phyloP scores from a whole-genome alignment of 2,113 vertebrate species.

The Lipotes vexillifer region DNA sequence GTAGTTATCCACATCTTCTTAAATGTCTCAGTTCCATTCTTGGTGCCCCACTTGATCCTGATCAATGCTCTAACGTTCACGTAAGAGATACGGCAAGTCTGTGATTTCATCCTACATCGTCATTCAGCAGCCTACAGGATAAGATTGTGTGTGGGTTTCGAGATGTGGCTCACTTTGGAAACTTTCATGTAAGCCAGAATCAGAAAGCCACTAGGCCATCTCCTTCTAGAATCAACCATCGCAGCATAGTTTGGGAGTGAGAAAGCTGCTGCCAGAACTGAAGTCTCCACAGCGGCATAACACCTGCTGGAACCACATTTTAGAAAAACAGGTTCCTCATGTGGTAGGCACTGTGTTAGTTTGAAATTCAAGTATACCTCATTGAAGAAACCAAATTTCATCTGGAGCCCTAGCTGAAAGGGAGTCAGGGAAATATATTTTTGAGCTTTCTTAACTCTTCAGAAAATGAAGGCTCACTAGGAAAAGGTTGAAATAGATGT shows the following conservation, averaged over 20 bases:
- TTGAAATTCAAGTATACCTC: not conserved
- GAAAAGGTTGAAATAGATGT: not conserved
- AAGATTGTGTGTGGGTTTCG: not conserved
- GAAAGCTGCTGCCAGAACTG: not conserved
- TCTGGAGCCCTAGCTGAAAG: not conserved
- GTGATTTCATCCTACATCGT: not conserved
- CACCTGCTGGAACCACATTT: not conserved
- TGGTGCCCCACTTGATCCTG: not conserved
- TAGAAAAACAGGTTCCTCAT: not conserved
- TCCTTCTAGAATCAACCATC: not conserved
- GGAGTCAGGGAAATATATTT: not conserved
- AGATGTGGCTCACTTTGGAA: not conserved
- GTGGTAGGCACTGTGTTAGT: not conserved
- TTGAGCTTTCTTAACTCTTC: not conserved
- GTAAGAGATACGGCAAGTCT: not conserved
- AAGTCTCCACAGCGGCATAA: not conserved
- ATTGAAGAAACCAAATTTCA: not conserved
- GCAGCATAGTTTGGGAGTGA: rapidly evolving
- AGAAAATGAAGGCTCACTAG: not conserved
- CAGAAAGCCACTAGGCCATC: not conserved
- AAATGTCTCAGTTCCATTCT: not conserved
- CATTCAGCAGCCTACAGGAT: not conserved
- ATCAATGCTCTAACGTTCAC: no score
- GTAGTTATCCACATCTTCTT: not conserved
- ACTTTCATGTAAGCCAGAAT: not conserved